Conservation (phyloP, 2,797 vertebrate genomes). For the Lepilemur ruficaudatus region DNA sequence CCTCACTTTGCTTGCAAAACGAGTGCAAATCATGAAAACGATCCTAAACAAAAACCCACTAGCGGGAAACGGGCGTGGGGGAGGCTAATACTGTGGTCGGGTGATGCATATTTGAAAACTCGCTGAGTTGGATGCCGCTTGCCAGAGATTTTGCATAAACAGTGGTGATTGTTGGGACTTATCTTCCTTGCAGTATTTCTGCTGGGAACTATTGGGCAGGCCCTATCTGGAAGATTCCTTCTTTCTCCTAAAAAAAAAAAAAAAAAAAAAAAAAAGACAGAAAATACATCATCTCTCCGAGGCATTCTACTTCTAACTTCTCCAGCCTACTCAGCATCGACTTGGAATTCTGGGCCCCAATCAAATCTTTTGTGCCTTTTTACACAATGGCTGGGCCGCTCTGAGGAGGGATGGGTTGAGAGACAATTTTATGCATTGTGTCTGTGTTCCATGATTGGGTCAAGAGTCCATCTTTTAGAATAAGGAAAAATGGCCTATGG, state of each 20-base stretch:
- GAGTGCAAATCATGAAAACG: neutral
- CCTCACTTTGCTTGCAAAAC: conserved; percentile 8
- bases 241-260: neutral
- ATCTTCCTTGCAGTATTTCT: conserved; percentile 8
- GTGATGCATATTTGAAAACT: neutral
- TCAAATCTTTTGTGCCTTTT: conserved; percentile 62
- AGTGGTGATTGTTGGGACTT: neutral
- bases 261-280: neutral
- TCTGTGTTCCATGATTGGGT: conserved; percentile 48
- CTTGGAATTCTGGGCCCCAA: conserved; percentile 68
- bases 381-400: conserved; percentile 26
- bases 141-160: neutral
- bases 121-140: neutral
- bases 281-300: neutral
- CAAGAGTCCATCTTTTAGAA: conserved; percentile 54
- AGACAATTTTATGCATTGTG: conserved; percentile 70
- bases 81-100: neutral
- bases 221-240: neutral
- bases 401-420: neutral
- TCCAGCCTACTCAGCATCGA: conserved; percentile 50
- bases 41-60: neutral
- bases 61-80: neutral
- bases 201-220: neutral
- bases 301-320: conserved; percentile 59
- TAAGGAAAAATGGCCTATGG: conserved; percentile 49